Conservation (phyloP, 2,797 vertebrate genomes). For the Sebastolobus alascanus region DNA sequence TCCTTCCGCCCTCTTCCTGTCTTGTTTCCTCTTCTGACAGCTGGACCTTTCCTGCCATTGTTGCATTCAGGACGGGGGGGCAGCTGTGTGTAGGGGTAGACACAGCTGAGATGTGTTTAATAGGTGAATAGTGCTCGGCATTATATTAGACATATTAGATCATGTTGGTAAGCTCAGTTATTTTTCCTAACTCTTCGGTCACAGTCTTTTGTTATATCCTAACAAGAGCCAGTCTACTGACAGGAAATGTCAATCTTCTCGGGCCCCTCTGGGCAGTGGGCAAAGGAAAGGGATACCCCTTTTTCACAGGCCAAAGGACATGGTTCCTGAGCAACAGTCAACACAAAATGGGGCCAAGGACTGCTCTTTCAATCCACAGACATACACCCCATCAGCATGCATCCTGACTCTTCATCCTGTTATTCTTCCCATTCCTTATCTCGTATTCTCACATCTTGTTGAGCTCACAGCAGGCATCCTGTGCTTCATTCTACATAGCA, state of each 20-base stretch:
- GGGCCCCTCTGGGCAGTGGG: neutral
- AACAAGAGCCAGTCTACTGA: constrained; percentile 2
- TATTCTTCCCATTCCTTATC: constrained; percentile 76
- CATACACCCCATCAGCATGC: constrained; percentile 42
- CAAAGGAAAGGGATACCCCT: constrained; percentile 24
- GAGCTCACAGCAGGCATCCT: constrained; percentile 69
- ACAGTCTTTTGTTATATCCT: neutral
- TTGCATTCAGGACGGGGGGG: constrained; percentile 48
- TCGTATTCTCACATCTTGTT: constrained; percentile 69
- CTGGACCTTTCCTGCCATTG: constrained; percentile 84
- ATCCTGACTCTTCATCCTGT: constrained; percentile 81
- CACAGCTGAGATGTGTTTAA: constrained; percentile 40
- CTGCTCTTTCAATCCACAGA: constrained; percentile 16
- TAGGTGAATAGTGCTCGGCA: constrained; percentile 26
- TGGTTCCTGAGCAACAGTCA: neutral
- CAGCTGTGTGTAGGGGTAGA: constrained; percentile 21
- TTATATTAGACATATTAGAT: constrained; percentile 3
- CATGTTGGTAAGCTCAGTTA: neutral
- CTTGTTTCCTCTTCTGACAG: constrained; percentile 75
- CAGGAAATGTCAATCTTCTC: constrained; percentile 17
- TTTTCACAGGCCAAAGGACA: constrained; percentile 21
- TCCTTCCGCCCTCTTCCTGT: constrained; percentile 76
- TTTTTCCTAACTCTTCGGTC: neutral
- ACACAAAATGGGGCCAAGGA: constrained; percentile 32
- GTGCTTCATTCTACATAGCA: constrained; percentile 51